phyloP scores from a whole-genome alignment of 2,113 vertebrate species.

The Nothobranchius furzeri region DNA sequence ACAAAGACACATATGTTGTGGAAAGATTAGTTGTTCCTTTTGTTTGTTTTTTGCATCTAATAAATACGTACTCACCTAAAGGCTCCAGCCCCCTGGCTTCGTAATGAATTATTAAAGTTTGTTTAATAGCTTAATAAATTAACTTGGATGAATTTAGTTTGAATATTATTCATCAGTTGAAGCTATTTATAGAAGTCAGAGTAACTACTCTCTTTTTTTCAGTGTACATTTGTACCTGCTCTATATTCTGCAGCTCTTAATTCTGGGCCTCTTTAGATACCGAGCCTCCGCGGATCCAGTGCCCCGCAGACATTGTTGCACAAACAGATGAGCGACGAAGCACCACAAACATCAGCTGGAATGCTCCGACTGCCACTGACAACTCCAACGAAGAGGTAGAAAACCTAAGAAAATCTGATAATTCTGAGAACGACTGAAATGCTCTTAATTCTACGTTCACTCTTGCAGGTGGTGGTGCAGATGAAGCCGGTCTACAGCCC shows the following conservation, averaged over 20 bases:
- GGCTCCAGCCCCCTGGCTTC: too few species aligned
- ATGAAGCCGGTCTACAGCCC: conserved; percentile 89
- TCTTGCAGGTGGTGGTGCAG: conserved; percentile 84
- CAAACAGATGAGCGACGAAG: conserved; percentile 85
- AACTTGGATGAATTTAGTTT: too few species aligned
- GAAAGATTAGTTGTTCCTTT: too few species aligned
- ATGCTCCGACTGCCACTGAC: conserved; percentile 83
- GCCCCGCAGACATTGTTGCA: conserved; percentile 85
- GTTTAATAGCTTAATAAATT: too few species aligned
- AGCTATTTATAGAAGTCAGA: too few species aligned
- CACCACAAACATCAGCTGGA: conserved; percentile 88
- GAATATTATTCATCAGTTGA: too few species aligned
- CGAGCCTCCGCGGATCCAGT: conserved; percentile 86
- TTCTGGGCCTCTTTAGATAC: conserved; percentile 76
- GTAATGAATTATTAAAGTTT: too few species aligned
- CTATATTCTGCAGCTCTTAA: background rate
- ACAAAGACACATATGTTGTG: too few species aligned
- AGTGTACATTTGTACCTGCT: background rate
- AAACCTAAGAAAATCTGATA: background rate
- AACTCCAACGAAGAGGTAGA: conserved; percentile 91
- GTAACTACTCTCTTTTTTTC: too few species aligned
- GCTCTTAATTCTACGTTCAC: conserved; percentile 7
- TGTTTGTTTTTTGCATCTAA: too few species aligned
- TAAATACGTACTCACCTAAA: too few species aligned
- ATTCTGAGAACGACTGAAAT: background rate